Evolutionary conservation across 2,888 invertebrate genomes (phyloP), one percentile per base, ranked within the genome.

Genomic region (Apodemia duryi): DNA sequence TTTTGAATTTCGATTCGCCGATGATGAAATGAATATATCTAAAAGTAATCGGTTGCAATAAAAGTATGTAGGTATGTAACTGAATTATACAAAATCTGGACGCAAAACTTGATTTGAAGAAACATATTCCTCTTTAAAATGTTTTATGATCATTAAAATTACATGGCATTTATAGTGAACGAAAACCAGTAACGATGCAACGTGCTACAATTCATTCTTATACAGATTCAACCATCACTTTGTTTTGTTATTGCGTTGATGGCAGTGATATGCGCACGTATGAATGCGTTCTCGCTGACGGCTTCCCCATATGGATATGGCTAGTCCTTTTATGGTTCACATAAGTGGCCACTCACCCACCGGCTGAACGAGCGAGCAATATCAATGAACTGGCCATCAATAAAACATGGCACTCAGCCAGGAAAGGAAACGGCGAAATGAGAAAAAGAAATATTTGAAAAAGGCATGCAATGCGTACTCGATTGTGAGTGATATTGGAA

Each of bases 381-480:
- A 91, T 91, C 91, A 91, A 91, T 91, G 91, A 91, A 91, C 90
- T 83, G 84, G 78, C 86, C 86, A 91, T 91, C 91, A 91, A 91
- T 91, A 91, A 91, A 91, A 91, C 91, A 91, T 91, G 89, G 87
- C 88, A 83, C 81, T 82, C 77, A 81, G 88, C 89, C 91, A 87
- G 85, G 82, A 90, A 91, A 91, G 91, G 91, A 88, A 89, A 86
- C 84, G 78, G 84, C 83, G 86, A 86, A 87, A 88, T 83, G 85
- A 88, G 88, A 90, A 91, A 76, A 91, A 90, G 87, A 89, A 89
- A 83, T 87, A 88, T 88, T 89, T 84, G 81, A 85, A 88, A 88
- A 86, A 86, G 83, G 83, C 72, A 86, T 83, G 81, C 86, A 78
- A 77, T 82, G 82, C 80, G 85, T 85, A 88, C 81, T 81, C 85